Percentiles rank a stretch among this genome's conserved stretches.
Evolutionary conservation across 1,140 invertebrate species (phyloP).

Genomic region (Penaeus indicus): DNA sequence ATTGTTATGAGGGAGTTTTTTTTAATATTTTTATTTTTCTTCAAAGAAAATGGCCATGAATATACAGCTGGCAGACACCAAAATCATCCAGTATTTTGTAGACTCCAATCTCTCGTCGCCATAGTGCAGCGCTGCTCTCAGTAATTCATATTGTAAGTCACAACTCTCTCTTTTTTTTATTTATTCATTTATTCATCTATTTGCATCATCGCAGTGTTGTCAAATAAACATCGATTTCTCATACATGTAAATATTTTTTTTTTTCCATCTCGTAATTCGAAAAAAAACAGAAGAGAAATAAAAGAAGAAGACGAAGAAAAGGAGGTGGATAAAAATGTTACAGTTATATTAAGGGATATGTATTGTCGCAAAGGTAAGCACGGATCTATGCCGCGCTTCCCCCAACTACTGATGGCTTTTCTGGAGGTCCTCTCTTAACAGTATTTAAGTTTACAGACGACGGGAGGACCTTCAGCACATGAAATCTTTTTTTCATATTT

Average conservation of each 20-base stretch:
- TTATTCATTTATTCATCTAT: no score
- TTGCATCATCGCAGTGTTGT: no score
- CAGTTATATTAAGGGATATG: not conserved
- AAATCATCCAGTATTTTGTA: no score
- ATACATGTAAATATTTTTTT: conserved; percentile 10
- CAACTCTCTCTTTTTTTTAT: no score
- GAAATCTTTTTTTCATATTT: not conserved
- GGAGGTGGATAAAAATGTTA: conserved; percentile 30
- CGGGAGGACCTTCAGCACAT: not conserved
- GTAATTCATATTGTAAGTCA: no score
- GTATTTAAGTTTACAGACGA: not conserved
- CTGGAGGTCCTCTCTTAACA: not conserved
- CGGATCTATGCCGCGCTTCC: not conserved
- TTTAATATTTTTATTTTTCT: no score
- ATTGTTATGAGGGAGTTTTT: no score
- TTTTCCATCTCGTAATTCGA: not conserved
- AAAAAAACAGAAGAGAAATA: not conserved
- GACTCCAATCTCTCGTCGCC: no score
- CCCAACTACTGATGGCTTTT: not conserved
- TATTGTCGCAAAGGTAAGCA: not conserved
- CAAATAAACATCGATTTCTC: no score
- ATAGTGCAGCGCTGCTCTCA: no score
- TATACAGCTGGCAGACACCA: no score
- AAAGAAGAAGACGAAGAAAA: not conserved
- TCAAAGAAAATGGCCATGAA: no score